Conservation (phyloP, 2,113 vertebrate species). For the Tenrec ecaudatus region DNA sequence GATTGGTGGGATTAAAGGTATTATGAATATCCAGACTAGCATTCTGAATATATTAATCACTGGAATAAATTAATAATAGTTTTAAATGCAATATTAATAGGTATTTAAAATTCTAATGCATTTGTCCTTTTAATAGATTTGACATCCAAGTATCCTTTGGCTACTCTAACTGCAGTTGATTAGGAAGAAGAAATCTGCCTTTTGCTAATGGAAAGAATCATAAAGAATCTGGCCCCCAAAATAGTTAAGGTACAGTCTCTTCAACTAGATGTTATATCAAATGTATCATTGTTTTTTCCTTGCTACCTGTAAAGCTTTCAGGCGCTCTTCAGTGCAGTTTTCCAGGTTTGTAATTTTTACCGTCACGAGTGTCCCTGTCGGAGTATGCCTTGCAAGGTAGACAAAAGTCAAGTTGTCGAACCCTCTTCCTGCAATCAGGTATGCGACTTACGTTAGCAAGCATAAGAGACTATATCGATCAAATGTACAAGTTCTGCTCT, state of each 20-base stretch:
- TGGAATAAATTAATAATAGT: neutral
- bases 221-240: neutral
- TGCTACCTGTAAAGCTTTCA: conserved; percentile 94
- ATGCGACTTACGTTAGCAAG: conserved; percentile 43
- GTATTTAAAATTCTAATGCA: conserved; percentile 29
- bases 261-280: conserved; percentile 14
- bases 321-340: conserved; percentile 95
- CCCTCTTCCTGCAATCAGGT: conserved; percentile 90
- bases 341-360: conserved; percentile 96
- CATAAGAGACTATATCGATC: neutral
- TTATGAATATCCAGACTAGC: neutral
- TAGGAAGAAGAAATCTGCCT: conserved; percentile 40
- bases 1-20: neutral
- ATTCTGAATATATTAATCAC: neutral
- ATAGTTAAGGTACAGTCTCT: neutral
- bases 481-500: conserved; percentile 35
- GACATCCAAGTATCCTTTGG: conserved; percentile 38
- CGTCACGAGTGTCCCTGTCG: conserved; percentile 93
- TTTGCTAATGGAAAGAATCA: conserved; percentile 49
- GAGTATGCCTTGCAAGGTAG: conserved; percentile 93
- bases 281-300: neutral
- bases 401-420: conserved; percentile 96
- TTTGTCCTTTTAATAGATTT: conserved; percentile 34
- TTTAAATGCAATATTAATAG: too few species aligned
- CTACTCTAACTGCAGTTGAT: conserved; percentile 17